Percentiles rank a stretch among this genome's conserved stretches.
Evolutionary conservation across 2,797 vertebrate genomes (phyloP).

Genomic region (Cetoscarus ocellatus): DNA sequence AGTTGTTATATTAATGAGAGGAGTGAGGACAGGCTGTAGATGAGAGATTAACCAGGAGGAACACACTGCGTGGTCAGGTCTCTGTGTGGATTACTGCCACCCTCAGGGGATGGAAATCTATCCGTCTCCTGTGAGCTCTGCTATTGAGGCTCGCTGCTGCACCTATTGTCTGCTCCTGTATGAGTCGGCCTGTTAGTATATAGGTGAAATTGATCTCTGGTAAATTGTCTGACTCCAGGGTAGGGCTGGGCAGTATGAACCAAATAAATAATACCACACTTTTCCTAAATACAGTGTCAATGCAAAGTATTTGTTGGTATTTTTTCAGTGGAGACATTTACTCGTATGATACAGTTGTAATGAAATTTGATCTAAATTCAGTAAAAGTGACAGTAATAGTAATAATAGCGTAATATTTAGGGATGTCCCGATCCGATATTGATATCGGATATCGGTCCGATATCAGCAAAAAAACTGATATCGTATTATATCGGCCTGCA

Average conservation of each 20-base stretch:
- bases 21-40: slow-evolving; percentile 26
- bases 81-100: slow-evolving; percentile 29
- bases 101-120: slow-evolving; percentile 63
- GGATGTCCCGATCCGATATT: no score
- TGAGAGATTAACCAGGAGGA: slow-evolving; percentile 43
- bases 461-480: no score
- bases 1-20: slow-evolving; percentile 54
- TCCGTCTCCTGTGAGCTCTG: slow-evolving; percentile 28
- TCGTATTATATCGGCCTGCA: no score
- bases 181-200: slow-evolving; percentile 42
- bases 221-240: slow-evolving; percentile 37
- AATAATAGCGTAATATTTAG: no score
- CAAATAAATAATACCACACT: no score
- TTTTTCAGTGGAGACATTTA: no score
- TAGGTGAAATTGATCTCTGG: slow-evolving; percentile 55
- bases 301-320: no score
- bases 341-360: no score
- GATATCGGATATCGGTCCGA: no score
- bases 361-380: no score
- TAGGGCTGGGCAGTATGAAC: slow-evolving; percentile 1
- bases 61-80: not conserved
- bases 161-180: slow-evolving; percentile 45
- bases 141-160: slow-evolving; percentile 28
- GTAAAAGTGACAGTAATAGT: no score
- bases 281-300: no score